phyloP scores from a whole-genome alignment of 2,888 invertebrate species.

The Shargacucullia verbasci region DNA sequence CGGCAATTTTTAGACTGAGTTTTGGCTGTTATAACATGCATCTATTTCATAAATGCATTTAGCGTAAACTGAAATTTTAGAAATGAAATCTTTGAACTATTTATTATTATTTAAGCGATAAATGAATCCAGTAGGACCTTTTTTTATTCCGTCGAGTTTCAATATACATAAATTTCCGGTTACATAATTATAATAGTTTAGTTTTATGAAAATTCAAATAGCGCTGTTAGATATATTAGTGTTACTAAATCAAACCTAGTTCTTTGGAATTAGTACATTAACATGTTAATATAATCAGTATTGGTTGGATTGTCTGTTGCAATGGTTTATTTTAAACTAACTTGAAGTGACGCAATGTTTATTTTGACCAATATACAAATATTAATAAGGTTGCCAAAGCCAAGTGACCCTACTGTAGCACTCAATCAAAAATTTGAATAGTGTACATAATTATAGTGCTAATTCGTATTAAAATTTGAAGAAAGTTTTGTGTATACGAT shows the following conservation, averaged over 20 bases:
- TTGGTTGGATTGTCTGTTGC: conserved; percentile 45
- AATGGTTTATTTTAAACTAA: conserved; percentile 42
- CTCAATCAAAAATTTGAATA: no score
- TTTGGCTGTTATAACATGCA: not conserved
- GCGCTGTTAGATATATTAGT: conserved; percentile 6
- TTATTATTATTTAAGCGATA: not conserved
- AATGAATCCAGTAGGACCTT: not conserved
- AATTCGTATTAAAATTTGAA: conserved; percentile 26
- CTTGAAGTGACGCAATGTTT: conserved; percentile 36
- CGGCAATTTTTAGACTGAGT: not conserved
- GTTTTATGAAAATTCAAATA: not conserved
- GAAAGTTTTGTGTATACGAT: conserved; percentile 47
- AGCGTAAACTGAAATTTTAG: conserved; percentile 11
- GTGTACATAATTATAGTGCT: no score
- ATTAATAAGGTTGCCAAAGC: conserved; percentile 3
- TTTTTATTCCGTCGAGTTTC: no score
- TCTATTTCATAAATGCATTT: conserved; percentile 14
- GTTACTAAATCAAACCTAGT: conserved; percentile 20
- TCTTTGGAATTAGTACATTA: conserved; percentile 15
- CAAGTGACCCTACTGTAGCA: not conserved
- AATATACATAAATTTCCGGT: not conserved
- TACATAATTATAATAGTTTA: conserved; percentile 3
- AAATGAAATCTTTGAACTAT: conserved; percentile 6
- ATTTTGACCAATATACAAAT: conserved; percentile 23
- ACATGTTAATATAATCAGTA: conserved; percentile 49